Evolutionary conservation across 2,113 vertebrate species (phyloP).

Genomic region (Seriola rivoliana): DNA sequence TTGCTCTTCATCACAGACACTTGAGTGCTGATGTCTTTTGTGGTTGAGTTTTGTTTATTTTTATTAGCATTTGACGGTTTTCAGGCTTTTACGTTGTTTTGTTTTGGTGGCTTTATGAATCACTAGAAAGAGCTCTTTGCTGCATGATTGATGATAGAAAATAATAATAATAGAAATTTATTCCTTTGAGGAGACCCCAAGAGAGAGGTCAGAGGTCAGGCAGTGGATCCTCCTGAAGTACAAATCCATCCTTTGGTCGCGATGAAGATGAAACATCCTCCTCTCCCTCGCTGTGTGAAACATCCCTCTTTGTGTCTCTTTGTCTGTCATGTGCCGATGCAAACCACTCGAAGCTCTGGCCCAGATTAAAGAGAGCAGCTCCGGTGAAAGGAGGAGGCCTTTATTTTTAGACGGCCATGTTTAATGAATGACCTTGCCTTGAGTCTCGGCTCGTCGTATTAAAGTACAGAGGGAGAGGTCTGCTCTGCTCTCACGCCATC

Average conservation of each 20-base stretch:
- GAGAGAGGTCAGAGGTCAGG: slow-evolving; percentile 47
- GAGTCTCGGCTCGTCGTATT: slow-evolving; percentile 14
- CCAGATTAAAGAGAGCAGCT: slow-evolving; percentile 77
- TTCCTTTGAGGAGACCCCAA: not conserved
- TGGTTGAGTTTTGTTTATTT: too few relatives aligned
- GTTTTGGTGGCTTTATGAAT: too few relatives aligned
- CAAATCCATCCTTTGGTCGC: slow-evolving; percentile 4
- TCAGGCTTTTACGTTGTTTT: too few relatives aligned
- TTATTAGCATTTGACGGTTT: too few relatives aligned
- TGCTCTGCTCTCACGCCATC: slow-evolving; percentile 41
- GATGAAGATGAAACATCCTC: slow-evolving; percentile 40
- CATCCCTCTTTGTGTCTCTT: slow-evolving; percentile 21
- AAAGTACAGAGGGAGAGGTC: slow-evolving; percentile 29
- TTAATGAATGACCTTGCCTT: slow-evolving; percentile 80
- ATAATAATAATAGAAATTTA: not conserved
- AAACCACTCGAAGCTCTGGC: slow-evolving; percentile 65
- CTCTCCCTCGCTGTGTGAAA: not conserved
- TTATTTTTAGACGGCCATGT: slow-evolving; percentile 84
- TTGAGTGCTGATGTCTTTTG: too few relatives aligned
- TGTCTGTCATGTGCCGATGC: slow-evolving; percentile 47
- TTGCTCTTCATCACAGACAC: too few relatives aligned
- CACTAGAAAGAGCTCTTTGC: too few relatives aligned
- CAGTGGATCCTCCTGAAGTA: not conserved
- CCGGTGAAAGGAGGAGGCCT: slow-evolving; percentile 66
- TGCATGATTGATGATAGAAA: too few relatives aligned